Conservation (phyloP, 2,888 invertebrate species). For the Caenorhabditis virilis region DNA sequence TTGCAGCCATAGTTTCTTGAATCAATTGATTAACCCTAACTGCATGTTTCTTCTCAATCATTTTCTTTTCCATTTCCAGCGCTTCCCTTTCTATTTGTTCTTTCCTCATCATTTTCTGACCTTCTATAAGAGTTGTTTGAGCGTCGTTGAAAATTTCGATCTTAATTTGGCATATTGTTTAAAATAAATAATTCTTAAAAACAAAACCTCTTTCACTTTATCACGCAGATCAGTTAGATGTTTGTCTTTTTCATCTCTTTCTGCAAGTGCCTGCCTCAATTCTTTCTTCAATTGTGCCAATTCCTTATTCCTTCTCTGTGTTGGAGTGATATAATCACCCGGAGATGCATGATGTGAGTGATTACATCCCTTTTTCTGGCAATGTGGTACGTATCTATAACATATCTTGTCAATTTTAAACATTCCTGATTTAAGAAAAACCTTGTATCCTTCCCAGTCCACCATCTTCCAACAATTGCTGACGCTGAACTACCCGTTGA, state of each 20-base stretch:
- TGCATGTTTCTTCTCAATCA: conserved; percentile 59
- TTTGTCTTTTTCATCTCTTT: conserved; percentile 61
- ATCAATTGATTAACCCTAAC: conserved; percentile 62
- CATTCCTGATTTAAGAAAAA: conserved; percentile 4
- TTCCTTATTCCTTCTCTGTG: conserved; percentile 60
- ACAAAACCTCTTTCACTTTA: conserved; percentile 61
- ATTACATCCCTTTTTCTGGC: conserved; percentile 61
- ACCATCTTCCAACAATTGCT: conserved; percentile 65
- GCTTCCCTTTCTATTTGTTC: conserved; percentile 32
- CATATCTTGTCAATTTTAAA: background rate
- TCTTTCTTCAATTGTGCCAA: conserved; percentile 44
- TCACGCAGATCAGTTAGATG: conserved; percentile 64
- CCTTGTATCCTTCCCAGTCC: conserved; percentile 66
- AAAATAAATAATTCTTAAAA: conserved; percentile 1
- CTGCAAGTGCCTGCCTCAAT: conserved; percentile 46
- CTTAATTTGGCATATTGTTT: conserved; percentile 10
- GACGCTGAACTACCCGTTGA: conserved; percentile 59
- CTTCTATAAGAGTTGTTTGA: conserved; percentile 37
- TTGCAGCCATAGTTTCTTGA: conserved; percentile 62
- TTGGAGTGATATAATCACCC: conserved; percentile 65
- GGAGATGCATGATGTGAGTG: conserved; percentile 49
- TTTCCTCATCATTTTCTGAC: conserved; percentile 43
- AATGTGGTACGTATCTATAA: conserved; percentile 61
- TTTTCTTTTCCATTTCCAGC: conserved; percentile 55
- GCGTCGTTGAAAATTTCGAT: conserved; percentile 51